These are phyloP conservation scores for Dasypolia templi DNA, from an alignment of 2,888 invertebrate genomes.

Conservation along the genomic window DNA sequence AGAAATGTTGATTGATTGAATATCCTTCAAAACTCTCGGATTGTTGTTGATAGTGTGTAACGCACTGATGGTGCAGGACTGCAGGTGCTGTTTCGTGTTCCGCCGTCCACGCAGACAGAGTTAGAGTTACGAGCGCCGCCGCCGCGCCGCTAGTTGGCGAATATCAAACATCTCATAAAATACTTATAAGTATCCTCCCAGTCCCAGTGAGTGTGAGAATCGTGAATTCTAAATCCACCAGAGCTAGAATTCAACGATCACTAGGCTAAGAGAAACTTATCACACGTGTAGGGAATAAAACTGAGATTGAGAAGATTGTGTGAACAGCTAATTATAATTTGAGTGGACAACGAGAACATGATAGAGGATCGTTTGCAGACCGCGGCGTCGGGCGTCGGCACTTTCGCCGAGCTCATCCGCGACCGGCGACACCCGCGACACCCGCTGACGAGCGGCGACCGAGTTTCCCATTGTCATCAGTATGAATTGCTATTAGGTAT, in stretches of 20 bases:
- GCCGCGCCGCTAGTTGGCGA: not conserved
- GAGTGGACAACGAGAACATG: slow-evolving; percentile 48
- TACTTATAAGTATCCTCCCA: not conserved
- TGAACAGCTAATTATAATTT: slow-evolving; percentile 42
- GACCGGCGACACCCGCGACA: not conserved
- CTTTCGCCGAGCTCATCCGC: slow-evolving; percentile 46
- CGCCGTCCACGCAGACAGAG: not conserved
- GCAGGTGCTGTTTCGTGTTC: not conserved
- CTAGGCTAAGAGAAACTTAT: slow-evolving; percentile 28
- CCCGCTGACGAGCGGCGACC: slow-evolving; percentile 6
- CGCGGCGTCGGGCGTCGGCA: slow-evolving; percentile 25
- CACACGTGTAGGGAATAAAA: slow-evolving; percentile 39
- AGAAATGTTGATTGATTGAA: too few species aligned
- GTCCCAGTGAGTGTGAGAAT: not conserved
- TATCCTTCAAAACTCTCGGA: too few species aligned
- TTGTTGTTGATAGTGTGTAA: too few species aligned
- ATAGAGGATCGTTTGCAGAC: slow-evolving; percentile 14
- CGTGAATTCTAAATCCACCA: not conserved
- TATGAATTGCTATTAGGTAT: slow-evolving; percentile 26
- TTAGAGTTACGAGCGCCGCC: too few species aligned
- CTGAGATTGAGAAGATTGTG: slow-evolving; percentile 18
- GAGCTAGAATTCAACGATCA: not conserved
- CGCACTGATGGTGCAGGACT: too few species aligned
- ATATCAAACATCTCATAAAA: not conserved
- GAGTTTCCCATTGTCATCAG: slow-evolving; percentile 27